Evolutionary conservation across 1,140 invertebrate genomes (phyloP).

Genomic region (Sipha flava): DNA sequence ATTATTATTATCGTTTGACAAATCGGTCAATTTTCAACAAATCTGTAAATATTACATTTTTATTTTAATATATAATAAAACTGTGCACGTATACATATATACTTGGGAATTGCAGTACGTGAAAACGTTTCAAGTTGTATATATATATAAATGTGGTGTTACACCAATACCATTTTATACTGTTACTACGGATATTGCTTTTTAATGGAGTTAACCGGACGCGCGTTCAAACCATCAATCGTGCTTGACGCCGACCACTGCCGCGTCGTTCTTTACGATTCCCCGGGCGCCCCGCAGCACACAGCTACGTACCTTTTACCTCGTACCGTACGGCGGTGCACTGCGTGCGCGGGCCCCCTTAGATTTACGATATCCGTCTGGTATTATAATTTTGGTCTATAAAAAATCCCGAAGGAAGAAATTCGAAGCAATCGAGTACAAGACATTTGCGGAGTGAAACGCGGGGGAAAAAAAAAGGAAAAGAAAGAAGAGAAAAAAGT

Average conservation of each 20-base stretch:
- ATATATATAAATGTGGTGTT: background rate
- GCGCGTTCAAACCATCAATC: slow-evolving; percentile 10
- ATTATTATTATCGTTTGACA: too few relatives aligned
- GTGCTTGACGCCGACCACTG: background rate
- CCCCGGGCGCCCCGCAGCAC: background rate
- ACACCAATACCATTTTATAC: slow-evolving; percentile 1
- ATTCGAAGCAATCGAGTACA: background rate
- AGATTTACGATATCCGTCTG: slow-evolving; percentile 26
- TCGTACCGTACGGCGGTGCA: too few relatives aligned
- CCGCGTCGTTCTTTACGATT: slow-evolving; percentile 23
- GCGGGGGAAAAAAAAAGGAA: background rate
- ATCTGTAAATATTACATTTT: too few relatives aligned
- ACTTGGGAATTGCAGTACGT: too few relatives aligned
- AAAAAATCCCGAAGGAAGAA: slow-evolving; percentile 9
- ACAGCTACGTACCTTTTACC: background rate
- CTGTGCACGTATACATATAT: too few relatives aligned
- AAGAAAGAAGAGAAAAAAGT: background rate
- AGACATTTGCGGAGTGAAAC: background rate
- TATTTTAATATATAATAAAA: too few relatives aligned
- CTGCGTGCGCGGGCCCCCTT: background rate
- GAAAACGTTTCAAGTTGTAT: background rate
- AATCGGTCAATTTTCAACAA: too few relatives aligned
- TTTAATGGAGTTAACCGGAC: slow-evolving; percentile 14
- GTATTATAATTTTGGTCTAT: slow-evolving; percentile 30
- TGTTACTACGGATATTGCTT: slow-evolving; percentile 1